phyloP scores from a whole-genome alignment of 2,888 invertebrate genomes.

The Lepidonotus clava region DNA sequence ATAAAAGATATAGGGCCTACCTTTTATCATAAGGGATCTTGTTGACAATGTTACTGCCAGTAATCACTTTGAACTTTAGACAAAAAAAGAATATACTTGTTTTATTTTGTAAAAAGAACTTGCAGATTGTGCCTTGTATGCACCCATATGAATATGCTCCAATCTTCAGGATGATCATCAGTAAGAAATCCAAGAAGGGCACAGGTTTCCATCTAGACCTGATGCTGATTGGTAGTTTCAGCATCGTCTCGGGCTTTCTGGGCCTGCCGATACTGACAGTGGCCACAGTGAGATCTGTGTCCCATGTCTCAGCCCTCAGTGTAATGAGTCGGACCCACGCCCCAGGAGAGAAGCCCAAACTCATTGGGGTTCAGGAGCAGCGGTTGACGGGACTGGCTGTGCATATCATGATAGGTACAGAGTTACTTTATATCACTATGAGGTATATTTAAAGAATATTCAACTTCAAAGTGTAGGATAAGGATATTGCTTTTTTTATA shows the following conservation, averaged over 20 bases:
- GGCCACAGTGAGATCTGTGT: conserved; percentile 94
- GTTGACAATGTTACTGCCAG: no score
- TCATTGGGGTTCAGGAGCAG: conserved; percentile 87
- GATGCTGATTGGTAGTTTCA: conserved; percentile 91
- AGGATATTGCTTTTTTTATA: no score
- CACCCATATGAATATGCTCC: no score
- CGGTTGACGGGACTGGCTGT: conserved; percentile 78
- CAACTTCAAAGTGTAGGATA: no score
- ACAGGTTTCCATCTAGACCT: conserved; percentile 98
- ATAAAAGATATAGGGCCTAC: no score
- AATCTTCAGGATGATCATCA: conserved; percentile 90
- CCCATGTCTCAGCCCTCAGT: conserved; percentile 95
- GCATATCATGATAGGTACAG: conserved; percentile 80
- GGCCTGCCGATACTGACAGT: conserved; percentile 98
- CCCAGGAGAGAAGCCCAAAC: conserved; percentile 93
- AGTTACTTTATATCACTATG: no score
- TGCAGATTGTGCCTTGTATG: no score
- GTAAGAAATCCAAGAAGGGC: conserved; percentile 95
- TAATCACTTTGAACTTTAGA: no score
- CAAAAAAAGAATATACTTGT: no score
- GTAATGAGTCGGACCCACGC: conserved; percentile 97
- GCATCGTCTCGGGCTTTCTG: conserved; percentile 89
- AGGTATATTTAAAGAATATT: no score
- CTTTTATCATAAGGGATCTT: no score
- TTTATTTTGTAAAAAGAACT: no score